A percentile compares a stretch with the other conserved stretches of the same genome.
phyloP scores from a whole-genome alignment of 2,113 vertebrate species.

The cattle (Bos taurus) region DNA sequence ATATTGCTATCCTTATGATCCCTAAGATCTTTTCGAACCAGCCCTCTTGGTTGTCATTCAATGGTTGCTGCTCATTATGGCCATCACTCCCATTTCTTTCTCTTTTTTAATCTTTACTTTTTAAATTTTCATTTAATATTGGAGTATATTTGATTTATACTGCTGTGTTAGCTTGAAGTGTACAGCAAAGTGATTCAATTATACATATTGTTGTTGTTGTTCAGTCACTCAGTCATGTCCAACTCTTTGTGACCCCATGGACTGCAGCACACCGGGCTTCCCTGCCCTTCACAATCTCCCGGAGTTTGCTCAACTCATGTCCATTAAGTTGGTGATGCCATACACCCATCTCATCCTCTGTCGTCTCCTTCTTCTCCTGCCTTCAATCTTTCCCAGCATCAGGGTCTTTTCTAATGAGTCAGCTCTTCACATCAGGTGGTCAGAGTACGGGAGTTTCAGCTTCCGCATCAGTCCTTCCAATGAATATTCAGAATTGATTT shows the following conservation, averaged over 20 bases:
- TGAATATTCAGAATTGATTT: background rate
- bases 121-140: background rate
- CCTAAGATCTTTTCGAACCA: background rate
- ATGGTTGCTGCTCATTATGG: background rate
- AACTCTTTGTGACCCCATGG: background rate
- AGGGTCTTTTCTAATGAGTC: background rate
- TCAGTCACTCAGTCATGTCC: background rate
- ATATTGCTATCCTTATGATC: background rate
- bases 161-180: background rate
- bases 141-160: background rate
- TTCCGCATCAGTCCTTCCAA: background rate
- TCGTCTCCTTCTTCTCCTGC: background rate
- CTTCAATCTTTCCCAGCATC: background rate
- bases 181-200: background rate
- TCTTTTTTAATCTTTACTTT: background rate
- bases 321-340: background rate
- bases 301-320: background rate
- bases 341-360: background rate
- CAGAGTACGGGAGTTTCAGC: background rate
- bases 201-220: background rate
- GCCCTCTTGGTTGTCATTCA: background rate
- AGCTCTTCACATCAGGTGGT: background rate
- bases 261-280: background rate
- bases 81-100: background rate
- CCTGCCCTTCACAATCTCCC: background rate